Evolutionary conservation across 2,797 vertebrate genomes (phyloP).

Genomic region (Eulemur rubriventer): DNA sequence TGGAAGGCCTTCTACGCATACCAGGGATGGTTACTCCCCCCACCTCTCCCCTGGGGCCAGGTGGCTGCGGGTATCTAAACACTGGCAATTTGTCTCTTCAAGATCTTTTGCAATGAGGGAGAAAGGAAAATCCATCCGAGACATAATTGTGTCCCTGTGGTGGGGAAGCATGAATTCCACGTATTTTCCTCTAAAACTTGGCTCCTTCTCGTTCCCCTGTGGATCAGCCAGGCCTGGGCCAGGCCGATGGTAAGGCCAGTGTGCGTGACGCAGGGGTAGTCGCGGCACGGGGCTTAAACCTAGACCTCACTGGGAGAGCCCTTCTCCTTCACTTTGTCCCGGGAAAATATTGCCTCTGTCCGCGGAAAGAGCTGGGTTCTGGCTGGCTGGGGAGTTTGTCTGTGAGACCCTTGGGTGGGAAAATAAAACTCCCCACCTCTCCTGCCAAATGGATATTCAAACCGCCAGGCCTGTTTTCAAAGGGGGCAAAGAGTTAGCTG

Average conservation of each 20-base stretch:
- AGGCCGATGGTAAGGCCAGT: neutral
- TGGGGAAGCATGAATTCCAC: neutral
- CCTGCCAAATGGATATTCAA: neutral
- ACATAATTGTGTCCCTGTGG: neutral
- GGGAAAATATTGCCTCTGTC: neutral
- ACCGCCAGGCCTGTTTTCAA: neutral
- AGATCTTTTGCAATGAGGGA: neutral
- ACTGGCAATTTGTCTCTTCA: neutral
- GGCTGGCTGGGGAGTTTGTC: neutral
- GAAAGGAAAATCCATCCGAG: neutral
- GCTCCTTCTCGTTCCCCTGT: neutral
- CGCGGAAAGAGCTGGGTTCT: neutral
- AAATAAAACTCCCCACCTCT: neutral
- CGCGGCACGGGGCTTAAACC: accelerated
- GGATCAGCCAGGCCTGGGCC: accelerated
- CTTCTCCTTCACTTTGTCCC: neutral
- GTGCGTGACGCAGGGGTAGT: accelerated
- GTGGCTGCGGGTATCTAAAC: neutral
- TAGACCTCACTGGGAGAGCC: neutral
- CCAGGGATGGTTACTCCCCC: neutral
- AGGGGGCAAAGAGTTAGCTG: neutral
- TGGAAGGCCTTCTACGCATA: accelerated
- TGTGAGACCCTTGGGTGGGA: neutral
- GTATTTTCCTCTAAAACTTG: neutral
- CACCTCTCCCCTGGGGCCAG: neutral